Evolutionary conservation across 2,888 invertebrate genomes (phyloP).

Genomic region (Papilio demoleus): DNA sequence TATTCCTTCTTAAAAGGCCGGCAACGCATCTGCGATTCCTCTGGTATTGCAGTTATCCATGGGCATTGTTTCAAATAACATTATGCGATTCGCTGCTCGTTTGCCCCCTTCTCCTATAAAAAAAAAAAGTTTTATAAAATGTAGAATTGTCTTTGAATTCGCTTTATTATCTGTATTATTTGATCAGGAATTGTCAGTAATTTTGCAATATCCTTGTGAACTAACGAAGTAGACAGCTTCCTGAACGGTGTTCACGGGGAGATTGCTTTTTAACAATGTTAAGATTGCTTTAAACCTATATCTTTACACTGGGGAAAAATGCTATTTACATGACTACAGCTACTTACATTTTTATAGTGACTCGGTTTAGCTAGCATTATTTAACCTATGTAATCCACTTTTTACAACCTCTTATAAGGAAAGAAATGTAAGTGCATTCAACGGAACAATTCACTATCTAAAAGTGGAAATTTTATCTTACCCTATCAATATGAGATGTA

Average conservation of each 20-base stretch:
- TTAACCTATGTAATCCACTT: neutral
- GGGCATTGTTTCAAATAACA: too few species aligned
- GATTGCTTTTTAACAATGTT: conserved; percentile 34
- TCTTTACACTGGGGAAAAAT: neutral
- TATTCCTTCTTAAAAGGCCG: too few species aligned
- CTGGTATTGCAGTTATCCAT: too few species aligned
- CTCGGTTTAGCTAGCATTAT: too few species aligned
- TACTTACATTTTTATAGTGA: neutral
- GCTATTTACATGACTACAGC: neutral
- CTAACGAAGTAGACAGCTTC: conserved; percentile 26
- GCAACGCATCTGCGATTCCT: too few species aligned
- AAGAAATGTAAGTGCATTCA: too few species aligned
- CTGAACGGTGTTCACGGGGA: conserved; percentile 7
- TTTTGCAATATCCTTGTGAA: conserved; percentile 27
- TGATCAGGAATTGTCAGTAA: conserved; percentile 18
- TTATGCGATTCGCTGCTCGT: too few species aligned
- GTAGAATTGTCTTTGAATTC: neutral
- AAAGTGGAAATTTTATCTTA: too few species aligned
- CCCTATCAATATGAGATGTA: too few species aligned
- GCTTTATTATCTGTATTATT: neutral
- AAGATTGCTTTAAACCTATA: conserved; percentile 25
- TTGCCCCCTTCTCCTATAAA: too few species aligned
- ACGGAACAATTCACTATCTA: too few species aligned
- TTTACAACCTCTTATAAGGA: too few species aligned
- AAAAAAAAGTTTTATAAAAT: neutral